Evolutionary conservation across 2,113 vertebrate species (phyloP).

Genomic region (Cebus imitator): DNA sequence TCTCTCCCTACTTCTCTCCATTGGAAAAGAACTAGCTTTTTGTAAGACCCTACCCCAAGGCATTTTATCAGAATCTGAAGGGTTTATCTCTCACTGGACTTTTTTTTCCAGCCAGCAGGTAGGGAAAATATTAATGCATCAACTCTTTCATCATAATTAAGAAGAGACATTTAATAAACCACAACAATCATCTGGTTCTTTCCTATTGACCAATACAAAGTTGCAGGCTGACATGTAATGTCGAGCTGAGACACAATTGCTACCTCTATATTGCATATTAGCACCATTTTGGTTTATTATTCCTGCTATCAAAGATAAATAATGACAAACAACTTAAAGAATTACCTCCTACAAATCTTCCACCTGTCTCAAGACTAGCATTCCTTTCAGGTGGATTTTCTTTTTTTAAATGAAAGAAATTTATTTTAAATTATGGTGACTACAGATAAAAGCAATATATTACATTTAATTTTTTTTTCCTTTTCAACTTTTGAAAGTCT

Average conservation of each 20-base stretch:
- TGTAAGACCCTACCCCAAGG: background rate
- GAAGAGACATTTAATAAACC: constrained; percentile 42
- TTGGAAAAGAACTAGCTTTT: background rate
- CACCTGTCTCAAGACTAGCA: background rate
- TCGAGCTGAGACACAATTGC: background rate
- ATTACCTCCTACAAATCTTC: background rate
- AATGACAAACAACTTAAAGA: background rate
- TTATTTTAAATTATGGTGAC: no score
- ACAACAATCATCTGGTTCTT: background rate
- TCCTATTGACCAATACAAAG: background rate
- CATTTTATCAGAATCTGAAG: background rate
- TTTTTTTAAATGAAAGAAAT: no score
- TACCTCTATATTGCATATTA: background rate
- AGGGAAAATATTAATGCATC: background rate
- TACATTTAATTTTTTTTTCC: no score
- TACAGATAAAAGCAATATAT: no score
- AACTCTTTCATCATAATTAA: constrained; percentile 32
- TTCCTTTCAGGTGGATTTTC: background rate
- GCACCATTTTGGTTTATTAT: background rate
- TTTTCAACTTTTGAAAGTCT: no score
- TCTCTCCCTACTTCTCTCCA: background rate
- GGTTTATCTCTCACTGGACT: background rate
- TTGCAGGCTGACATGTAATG: background rate
- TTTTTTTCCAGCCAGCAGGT: background rate
- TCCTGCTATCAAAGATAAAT: background rate